These are phyloP conservation scores for Eublepharis macularius DNA, from an alignment of 2,113 vertebrate species.

Conservation along the genomic window DNA sequence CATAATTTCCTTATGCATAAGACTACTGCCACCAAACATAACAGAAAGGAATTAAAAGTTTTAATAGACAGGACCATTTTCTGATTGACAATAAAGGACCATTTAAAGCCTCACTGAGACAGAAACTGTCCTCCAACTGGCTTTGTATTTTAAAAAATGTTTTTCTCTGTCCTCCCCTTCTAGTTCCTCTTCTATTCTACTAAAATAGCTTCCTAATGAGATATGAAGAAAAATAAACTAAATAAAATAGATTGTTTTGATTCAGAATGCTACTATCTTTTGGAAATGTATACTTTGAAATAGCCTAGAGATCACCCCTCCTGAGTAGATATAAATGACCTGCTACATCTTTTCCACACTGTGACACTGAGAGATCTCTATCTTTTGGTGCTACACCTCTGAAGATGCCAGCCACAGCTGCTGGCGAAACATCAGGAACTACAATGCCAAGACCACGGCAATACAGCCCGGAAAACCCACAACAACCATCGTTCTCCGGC, in stretches of 20 bases:
- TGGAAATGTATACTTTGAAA: slow-evolving; percentile 9
- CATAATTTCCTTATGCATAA: slow-evolving; percentile 59
- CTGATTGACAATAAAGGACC: slow-evolving; percentile 35
- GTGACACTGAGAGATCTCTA: too few relatives aligned
- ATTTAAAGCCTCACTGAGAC: slow-evolving; percentile 40
- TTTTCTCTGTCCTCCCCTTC: background rate
- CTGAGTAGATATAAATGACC: too few relatives aligned
- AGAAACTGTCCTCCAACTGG: slow-evolving; percentile 22
- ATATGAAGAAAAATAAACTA: slow-evolving; percentile 32
- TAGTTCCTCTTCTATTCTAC: slow-evolving; percentile 22
- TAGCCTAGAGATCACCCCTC: slow-evolving; percentile 32
- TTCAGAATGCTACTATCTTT: slow-evolving; percentile 9
- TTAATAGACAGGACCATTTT: slow-evolving; percentile 40
- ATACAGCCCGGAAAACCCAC: too few relatives aligned
- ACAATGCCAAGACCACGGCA: too few relatives aligned
- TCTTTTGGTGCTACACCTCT: too few relatives aligned
- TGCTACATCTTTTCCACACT: too few relatives aligned
- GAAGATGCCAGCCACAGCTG: too few relatives aligned
- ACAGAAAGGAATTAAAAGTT: slow-evolving; percentile 59
- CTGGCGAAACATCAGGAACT: too few relatives aligned
- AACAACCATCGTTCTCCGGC: too few relatives aligned
- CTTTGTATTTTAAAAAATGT: slow-evolving; percentile 3
- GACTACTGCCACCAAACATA: slow-evolving; percentile 59
- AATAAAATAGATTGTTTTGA: slow-evolving; percentile 42
- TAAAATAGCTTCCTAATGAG: slow-evolving; percentile 28